A percentile compares a stretch with the other conserved stretches of the same genome.
Conservation (phyloP, 1,140 invertebrate species). For the Asobara japonica region DNA sequence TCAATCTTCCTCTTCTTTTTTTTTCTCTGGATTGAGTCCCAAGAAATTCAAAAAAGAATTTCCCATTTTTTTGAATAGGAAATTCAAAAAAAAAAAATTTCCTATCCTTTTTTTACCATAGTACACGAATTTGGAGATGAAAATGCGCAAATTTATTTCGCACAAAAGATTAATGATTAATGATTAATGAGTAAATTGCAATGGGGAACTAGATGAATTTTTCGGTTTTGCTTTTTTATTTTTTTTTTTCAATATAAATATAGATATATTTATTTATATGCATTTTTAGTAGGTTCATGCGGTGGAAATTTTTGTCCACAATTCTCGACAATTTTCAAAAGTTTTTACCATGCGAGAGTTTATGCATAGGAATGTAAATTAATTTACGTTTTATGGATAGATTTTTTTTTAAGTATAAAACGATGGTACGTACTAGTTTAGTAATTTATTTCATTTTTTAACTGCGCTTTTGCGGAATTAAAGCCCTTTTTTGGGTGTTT, state of each 20-base stretch:
- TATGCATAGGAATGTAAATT: conserved; percentile 66
- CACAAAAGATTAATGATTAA: conserved; percentile 39
- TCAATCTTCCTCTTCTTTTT: too few species aligned
- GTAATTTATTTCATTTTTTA: neutral
- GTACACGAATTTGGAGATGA: neutral
- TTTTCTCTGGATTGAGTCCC: too few species aligned
- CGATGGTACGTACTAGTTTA: conserved; percentile 64
- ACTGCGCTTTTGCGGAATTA: conserved; percentile 26
- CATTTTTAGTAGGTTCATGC: conserved; percentile 59
- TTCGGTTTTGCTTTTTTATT: conserved; percentile 55
- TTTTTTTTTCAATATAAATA: conserved; percentile 55
- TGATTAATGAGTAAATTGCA: conserved; percentile 15
- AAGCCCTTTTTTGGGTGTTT: conserved; percentile 61
- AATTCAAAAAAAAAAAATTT: too few species aligned
- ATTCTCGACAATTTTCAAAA: too few species aligned
- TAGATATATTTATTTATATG: conserved; percentile 56
- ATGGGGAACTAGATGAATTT: conserved; percentile 28
- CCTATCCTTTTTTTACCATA: neutral
- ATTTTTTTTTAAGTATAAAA: conserved; percentile 58
- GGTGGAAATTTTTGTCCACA: neutral
- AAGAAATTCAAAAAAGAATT: too few species aligned
- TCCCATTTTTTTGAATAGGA: too few species aligned
- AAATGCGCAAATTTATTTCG: neutral
- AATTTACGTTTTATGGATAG: conserved; percentile 47
- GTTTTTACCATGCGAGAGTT: conserved; percentile 58